Evolutionary conservation across 2,888 invertebrate genomes (phyloP).

Genomic region (Acanthosepion esculentum): DNA sequence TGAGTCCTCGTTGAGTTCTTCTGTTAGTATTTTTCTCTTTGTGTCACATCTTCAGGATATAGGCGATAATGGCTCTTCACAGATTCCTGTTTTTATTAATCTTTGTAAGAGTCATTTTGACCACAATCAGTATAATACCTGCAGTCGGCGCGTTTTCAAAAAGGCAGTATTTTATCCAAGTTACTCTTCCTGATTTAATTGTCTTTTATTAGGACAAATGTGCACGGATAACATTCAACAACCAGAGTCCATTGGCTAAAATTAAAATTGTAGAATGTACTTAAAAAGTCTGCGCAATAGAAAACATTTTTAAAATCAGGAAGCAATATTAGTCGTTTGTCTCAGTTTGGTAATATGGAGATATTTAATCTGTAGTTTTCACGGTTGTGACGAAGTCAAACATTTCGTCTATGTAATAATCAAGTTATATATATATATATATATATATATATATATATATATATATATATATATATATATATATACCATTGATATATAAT

Average conservation of each 20-base stretch:
- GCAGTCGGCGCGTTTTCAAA: neutral
- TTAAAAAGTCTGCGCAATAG: neutral
- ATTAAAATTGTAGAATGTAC: neutral
- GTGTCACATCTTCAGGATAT: no score
- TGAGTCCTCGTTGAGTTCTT: no score
- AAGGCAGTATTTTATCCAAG: neutral
- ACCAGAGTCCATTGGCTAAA: neutral
- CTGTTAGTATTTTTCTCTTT: no score
- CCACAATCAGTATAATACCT: no score
- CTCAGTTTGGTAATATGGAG: neutral
- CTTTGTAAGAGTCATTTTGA: no score
- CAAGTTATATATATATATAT: neutral
- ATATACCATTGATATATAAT: no score
- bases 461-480: neutral
- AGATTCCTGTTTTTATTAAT: no score
- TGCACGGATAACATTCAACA: neutral
- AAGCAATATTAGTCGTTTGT: slow-evolving; percentile 11
- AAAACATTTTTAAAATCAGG: neutral
- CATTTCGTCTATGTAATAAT: no score
- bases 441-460: neutral
- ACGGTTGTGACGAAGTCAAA: slow-evolving; percentile 33
- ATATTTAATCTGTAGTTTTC: slow-evolving; percentile 7
- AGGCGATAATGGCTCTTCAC: no score
- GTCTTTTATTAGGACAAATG: neutral
- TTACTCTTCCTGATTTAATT: neutral